Evolutionary conservation across 2,888 invertebrate species (phyloP), one percentile per base, ranked within the genome.

Genomic region (Timandra comae): DNA sequence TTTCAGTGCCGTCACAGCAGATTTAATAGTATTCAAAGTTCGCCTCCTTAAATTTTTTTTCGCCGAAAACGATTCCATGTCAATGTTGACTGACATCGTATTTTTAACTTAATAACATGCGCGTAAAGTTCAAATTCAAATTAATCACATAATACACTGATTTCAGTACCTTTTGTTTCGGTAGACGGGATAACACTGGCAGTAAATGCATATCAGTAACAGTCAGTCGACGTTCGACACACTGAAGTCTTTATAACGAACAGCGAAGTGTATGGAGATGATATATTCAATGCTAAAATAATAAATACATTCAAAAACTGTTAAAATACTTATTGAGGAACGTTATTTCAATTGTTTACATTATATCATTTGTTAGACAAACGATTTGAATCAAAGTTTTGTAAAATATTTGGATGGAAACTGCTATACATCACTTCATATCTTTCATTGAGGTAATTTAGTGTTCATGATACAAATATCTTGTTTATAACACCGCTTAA

Each of bases 1-100:
- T 58, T 70, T 76, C 46, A 84, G 66, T 47, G 81, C 82, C 42
- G 77, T 75, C 57, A 84, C 75, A 38, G 84, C 81, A 9, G 78
- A 75, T 54, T 79, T 81, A 48, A 86, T 61, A 33, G 86, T 86
- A 55, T 76, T 85, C 53, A 81, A 53, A 8, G 81, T 80, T 19
- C 82, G 78, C 12, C 86, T 70, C 45, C 84, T 68, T 29, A 85
- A 56, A 60, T 86, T 85, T 47, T 82, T 84, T 64, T 80, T 77
- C 34, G 69, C 57, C 12, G 79, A 74, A 56, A 80, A 85, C 42
- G 71, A 75, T 44, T 81, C 74, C 79, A 85, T 76, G 41, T 81
- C 84, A 35, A 82, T 75, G 40, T 75, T 74, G 54, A 77, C 78
- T 20, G 80, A 81, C 80, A 80, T 78, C 51, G 56, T 59, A 46